Percentiles rank a stretch among this genome's conserved stretches.
Evolutionary conservation across 2,113 vertebrate genomes (phyloP).

Genomic region (Neolamprologus brichardi): DNA sequence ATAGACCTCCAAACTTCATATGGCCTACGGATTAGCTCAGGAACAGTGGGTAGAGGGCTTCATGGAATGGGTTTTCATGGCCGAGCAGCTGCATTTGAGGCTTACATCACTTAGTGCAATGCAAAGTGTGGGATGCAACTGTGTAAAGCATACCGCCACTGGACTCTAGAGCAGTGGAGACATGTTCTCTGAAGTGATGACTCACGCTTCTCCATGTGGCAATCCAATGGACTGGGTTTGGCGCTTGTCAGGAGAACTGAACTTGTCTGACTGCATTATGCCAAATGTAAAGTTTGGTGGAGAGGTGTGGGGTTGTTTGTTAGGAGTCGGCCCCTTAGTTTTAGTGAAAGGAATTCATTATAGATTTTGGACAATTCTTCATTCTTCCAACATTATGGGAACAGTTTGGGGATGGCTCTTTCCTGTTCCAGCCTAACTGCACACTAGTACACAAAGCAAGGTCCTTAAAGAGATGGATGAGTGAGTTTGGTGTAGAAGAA

Average conservation of each 20-base stretch:
- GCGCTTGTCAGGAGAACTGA: not conserved
- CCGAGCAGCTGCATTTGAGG: not conserved
- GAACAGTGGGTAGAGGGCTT: not conserved
- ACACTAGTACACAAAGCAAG: not conserved
- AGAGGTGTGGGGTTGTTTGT: not conserved
- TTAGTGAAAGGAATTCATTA: not conserved
- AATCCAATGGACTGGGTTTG: not conserved
- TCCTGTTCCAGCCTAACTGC: not conserved
- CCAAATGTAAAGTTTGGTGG: not conserved
- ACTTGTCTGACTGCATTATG: not conserved
- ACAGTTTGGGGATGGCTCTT: not conserved
- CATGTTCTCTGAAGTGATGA: not conserved
- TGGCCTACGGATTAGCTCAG: not conserved
- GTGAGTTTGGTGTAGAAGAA: not conserved
- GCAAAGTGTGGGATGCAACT: not conserved
- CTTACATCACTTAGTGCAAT: not conserved
- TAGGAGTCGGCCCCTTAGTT: not conserved
- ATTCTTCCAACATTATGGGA: not conserved
- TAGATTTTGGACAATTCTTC: not conserved
- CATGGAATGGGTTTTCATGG: not conserved
- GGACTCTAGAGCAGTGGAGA: not conserved
- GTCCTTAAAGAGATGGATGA: not conserved
- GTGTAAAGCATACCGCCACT: not conserved
- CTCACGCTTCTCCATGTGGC: not conserved
- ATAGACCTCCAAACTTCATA: not conserved